Percentiles rank a stretch among this genome's conserved stretches.
phyloP scores from a whole-genome alignment of 2,888 invertebrate species.

The Gonocerus acuteangulatus region DNA sequence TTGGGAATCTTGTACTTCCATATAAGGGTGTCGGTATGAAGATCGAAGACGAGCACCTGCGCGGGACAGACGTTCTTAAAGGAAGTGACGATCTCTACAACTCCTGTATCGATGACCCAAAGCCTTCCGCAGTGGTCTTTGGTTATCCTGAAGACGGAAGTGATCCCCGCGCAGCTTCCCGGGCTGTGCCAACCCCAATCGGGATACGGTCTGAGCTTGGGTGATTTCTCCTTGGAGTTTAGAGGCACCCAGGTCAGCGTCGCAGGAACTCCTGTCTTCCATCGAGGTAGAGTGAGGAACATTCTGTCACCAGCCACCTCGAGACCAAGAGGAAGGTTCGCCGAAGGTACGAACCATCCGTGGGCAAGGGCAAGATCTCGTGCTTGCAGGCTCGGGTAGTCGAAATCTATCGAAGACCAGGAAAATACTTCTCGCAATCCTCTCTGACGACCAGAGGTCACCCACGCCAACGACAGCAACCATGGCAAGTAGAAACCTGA shows the following conservation, averaged over 20 bases:
- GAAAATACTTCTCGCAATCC: constrained; percentile 50
- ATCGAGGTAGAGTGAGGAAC: constrained; percentile 68
- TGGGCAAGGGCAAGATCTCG: constrained; percentile 53
- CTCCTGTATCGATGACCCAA: constrained; percentile 71
- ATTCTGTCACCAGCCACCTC: constrained; percentile 61
- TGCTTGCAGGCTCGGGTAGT: constrained; percentile 54
- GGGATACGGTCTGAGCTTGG: constrained; percentile 66
- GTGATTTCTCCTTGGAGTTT: constrained; percentile 49
- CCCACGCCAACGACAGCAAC: constrained; percentile 32
- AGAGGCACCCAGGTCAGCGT: constrained; percentile 64
- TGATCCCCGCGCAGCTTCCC: constrained; percentile 54
- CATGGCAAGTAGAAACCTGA: constrained; percentile 35
- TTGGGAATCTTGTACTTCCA: constrained; percentile 57
- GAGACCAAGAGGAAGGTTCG: constrained; percentile 66
- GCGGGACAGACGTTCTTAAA: constrained; percentile 52
- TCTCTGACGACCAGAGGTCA: constrained; percentile 22
- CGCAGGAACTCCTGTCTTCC: constrained; percentile 66
- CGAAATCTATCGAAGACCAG: constrained; percentile 69
- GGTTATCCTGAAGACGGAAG: constrained; percentile 40
- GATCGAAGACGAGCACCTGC: constrained; percentile 62
- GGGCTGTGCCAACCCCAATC: constrained; percentile 63
- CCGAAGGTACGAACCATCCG: constrained; percentile 59
- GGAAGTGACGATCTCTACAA: constrained; percentile 52
- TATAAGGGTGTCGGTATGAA: constrained; percentile 61
- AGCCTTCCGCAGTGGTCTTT: constrained; percentile 66